Evolutionary conservation across 2,113 vertebrate genomes (phyloP), one percentile per base, ranked within the genome.

Genomic region (Furnarius figulus): DNA sequence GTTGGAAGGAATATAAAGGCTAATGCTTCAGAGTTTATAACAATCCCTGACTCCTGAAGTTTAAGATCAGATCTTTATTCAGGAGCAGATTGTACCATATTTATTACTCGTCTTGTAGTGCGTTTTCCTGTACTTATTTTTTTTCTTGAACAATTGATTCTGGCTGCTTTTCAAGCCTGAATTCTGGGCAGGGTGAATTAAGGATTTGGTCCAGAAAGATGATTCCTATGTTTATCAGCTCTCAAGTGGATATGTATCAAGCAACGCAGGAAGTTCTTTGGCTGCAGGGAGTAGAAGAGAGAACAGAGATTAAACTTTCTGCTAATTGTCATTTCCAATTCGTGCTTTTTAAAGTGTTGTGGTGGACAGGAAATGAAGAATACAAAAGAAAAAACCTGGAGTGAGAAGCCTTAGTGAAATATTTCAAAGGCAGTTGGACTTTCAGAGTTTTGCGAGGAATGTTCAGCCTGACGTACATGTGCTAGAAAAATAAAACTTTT

Each of bases 291-390:
- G 87, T 70, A 87, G 63, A 85, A 49, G 33, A 93, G 46, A 93
- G 61, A 77, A 93, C 82, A 97, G 94, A 86, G 94, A 96, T 77
- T 35, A 95, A 95, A 90, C 85, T 89, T 96, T 74, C 89, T 90
- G 94, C 39, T 91, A 96, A 68, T 90, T 93, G 82, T 89, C 27
- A 78, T 81, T 85, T 82, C 84, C 87, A 87, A 71, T 44, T 65
- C 37, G 81, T 72, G 58, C 19, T 65, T 94, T 95, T 92, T 33
- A 67, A 90, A 91, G 88, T 85, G 35, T 42, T 86, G 89, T 71
- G 85, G 75, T 85, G 91, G 74, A 93, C 73, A 71, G 47, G 56
- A 81, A 91, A 82, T 78, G 49, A 87, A 89, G 55, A 76, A 58
- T 52, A 66, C 72, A 59, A 88, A 95, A 85, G 87, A 92, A 49